Conservation (phyloP, 1,140 invertebrate species). For the Danaus plexippus region DNA sequence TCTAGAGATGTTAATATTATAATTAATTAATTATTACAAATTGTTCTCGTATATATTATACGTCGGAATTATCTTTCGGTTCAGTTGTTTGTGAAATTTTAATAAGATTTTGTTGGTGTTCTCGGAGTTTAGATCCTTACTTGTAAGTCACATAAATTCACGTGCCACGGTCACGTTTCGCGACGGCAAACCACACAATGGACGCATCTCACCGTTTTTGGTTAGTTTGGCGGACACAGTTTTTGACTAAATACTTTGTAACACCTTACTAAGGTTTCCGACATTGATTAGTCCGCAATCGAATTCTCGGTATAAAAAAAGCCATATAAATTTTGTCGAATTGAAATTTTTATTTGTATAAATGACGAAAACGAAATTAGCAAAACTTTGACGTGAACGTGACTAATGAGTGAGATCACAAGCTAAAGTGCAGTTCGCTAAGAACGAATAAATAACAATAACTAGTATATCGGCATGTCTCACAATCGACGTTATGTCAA, state of each 20-base stretch:
- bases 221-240: slow-evolving; percentile 42
- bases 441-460: slow-evolving; percentile 56
- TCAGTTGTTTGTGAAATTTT: slow-evolving; percentile 4
- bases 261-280: slow-evolving; percentile 29
- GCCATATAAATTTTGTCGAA: neutral
- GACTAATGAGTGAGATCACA: slow-evolving; percentile 63
- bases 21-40: slow-evolving; percentile 64
- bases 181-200: slow-evolving; percentile 38
- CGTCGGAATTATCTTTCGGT: slow-evolving; percentile 30
- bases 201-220: slow-evolving; percentile 39
- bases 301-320: slow-evolving; percentile 1
- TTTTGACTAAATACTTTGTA: slow-evolving; percentile 44
- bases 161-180: slow-evolving; percentile 36
- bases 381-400: slow-evolving; percentile 17
- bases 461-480: slow-evolving; percentile 59
- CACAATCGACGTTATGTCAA: slow-evolving; percentile 67
- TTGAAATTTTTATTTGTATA: neutral
- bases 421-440: slow-evolving; percentile 52
- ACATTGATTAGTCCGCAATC: slow-evolving; percentile 26
- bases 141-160: slow-evolving; percentile 31
- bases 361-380: neutral
- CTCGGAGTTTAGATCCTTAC: slow-evolving; percentile 7
- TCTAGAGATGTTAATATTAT: slow-evolving; percentile 65
- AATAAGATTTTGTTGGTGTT: slow-evolving; percentile 17
- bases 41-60: slow-evolving; percentile 43